Evolutionary conservation across 2,888 invertebrate species (phyloP), one percentile per base, ranked within the genome.

Genomic region (Drosophila flavopinicola): DNA sequence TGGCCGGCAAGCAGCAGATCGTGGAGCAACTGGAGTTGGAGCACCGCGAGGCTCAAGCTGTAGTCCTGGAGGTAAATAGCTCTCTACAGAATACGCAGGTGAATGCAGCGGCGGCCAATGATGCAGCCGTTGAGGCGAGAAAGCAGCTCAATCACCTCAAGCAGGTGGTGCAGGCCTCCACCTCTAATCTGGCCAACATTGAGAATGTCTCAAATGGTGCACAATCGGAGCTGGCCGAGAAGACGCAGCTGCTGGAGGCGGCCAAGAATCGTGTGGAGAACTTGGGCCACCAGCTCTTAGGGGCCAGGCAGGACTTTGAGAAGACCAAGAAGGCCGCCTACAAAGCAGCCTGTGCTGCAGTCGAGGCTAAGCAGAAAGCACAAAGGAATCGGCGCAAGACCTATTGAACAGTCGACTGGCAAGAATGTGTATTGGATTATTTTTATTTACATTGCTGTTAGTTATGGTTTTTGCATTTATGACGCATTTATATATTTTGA

Each of bases 291-390:
- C 94, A 95, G 78, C 85, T 95, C 44, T 92, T 92, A 71, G 92
- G 92, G 10, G 94, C 94, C 0, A 93, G 93, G 63, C 90, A 92
- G 0, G 95, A 95, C 75, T 93, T 94, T 41, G 90, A 92, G 0
- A 93, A 93, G 13, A 95, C 95, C 0, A 95, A 94, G 82, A 93
- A 94, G 65, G 94, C 95, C 0, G 95, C 94, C 0, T 93, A 94
- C 57, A 93, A 93, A 57, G 95, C 95, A 0, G 93, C 93, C 23
- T 93, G 93, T 57, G 93, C 95, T 0, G 95, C 95, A 0, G 92
- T 93, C 15, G 94, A 94, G 11, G 95, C 95, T 5, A 94, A 94
- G 70, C 93, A 93, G 9, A 89, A 89, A 68, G 89, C 88, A 1
- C 71, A 78, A 3, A 69, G 49, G 11, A 47, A 9, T 5, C 48